A percentile compares a stretch with the other conserved stretches of the same genome.
Evolutionary conservation across 2,113 vertebrate genomes (phyloP).

Genomic region (Bubo blakistoni): DNA sequence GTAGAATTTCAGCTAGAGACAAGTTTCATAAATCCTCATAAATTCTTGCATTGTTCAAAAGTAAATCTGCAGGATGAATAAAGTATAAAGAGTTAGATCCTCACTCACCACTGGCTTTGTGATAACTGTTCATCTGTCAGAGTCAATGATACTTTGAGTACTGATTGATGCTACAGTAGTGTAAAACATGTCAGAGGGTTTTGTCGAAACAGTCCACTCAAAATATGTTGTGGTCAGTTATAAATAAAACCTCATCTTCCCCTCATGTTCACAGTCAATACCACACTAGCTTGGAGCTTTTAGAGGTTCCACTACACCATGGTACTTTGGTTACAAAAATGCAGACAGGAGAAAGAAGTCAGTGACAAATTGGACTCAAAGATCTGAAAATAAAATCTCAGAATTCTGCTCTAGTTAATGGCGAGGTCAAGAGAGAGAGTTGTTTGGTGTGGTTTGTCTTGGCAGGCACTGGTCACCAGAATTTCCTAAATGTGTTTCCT

Average conservation of each 20-base stretch:
- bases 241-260: background rate
- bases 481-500: background rate
- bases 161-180: fast-evolving
- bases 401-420: background rate
- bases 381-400: background rate
- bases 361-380: background rate
- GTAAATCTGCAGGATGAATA: background rate
- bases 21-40: conserved; percentile 12
- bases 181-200: background rate
- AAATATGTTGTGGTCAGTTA: background rate
- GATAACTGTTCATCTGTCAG: background rate
- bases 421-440: background rate
- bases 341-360: background rate
- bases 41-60: background rate
- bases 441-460: background rate
- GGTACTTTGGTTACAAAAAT: background rate
- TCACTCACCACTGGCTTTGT: background rate
- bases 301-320: background rate
- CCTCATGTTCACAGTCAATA: background rate
- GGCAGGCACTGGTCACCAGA: background rate
- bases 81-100: background rate
- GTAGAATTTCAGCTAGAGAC: background rate
- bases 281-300: background rate
- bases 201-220: background rate
- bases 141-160: background rate